Base-by-base conservation (phyloP, 2,797 vertebrate species). In the Cossypha heuglini region DNA sequence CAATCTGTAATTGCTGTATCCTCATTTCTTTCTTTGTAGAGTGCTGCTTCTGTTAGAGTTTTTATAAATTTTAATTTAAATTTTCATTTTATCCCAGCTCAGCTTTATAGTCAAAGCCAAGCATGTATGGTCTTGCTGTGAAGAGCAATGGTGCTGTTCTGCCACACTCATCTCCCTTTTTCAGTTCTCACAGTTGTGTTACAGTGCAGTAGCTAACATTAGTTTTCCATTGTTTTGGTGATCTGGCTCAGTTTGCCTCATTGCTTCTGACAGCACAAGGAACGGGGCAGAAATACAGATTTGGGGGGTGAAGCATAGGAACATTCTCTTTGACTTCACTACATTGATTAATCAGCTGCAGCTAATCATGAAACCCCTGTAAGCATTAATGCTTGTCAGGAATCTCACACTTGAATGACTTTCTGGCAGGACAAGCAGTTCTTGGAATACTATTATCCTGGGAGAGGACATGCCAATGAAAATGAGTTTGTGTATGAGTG, bases 221-320 rank as follows among this genome's bases (percentile, higher is more conserved):
- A 58, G 24, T 72, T 88, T 86, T 86, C 72, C 15, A 1, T 63
- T 26, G 52, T 66, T 77, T 42, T 83, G 55, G 38, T 61, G 71
- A 22, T 57, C 29, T 46, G 29, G 35, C 63, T 24, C 29, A 38
- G 46, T 90, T 74, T 74, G 46, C 54, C 52, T 86, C 14, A 1
- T 57, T n/a, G 61, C 46, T 25, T 2, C 2, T 69, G 63, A 28
- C 20, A 73, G 59, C 78, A 31, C 6, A 54, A 64, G 43, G 31
- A 38, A 79, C 25, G 31, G 26, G 33, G 31, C 63, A 93, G 75
- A 91, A 73, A 33, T 51, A 43, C 0, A 1, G 24, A 5, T 68
- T 57, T 2, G 1, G 1, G 13, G 24, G 17, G 3, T 64, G 11
- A 66, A 76, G 59, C 0, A 1, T 11, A 52, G 57, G 52, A 55